These are phyloP conservation scores for Acanthosepion esculentum DNA, from an alignment of 2,888 invertebrate genomes.

Conservation along the genomic window DNA sequence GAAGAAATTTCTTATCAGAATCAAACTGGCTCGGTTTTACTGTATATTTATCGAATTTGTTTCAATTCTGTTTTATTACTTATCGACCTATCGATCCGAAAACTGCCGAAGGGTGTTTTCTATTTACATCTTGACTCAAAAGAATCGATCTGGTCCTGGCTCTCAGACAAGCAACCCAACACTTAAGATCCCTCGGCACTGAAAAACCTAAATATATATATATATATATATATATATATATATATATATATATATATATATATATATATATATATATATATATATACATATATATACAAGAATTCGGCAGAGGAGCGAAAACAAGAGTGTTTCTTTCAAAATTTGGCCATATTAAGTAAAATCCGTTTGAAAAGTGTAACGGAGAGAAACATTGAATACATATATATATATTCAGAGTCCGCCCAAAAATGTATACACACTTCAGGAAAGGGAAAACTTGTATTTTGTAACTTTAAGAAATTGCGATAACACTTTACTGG, in stretches of 20 bases:
- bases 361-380: neutral
- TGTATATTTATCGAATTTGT: constrained; percentile 33
- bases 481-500: too few relatives aligned
- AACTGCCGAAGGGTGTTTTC: neutral
- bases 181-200: neutral
- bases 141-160: neutral
- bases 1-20: constrained; percentile 8
- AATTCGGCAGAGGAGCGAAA: neutral
- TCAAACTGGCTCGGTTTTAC: neutral
- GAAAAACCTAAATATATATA: neutral
- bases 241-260: neutral
- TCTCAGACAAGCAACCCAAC: constrained; percentile 8
- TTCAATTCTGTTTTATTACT: constrained; percentile 33
- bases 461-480: too few relatives aligned
- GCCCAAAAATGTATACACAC: too few relatives aligned
- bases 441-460: too few relatives aligned
- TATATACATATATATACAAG: neutral
- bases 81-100: neutral
- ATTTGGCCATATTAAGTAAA: neutral
- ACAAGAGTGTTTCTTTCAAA: neutral
- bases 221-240: too few relatives aligned
- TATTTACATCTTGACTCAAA: constrained; percentile 7
- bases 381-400: neutral
- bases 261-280: neutral
- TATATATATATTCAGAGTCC: neutral